Conservation (phyloP, 2,888 invertebrate species). For the Nasonia oneida region DNA sequence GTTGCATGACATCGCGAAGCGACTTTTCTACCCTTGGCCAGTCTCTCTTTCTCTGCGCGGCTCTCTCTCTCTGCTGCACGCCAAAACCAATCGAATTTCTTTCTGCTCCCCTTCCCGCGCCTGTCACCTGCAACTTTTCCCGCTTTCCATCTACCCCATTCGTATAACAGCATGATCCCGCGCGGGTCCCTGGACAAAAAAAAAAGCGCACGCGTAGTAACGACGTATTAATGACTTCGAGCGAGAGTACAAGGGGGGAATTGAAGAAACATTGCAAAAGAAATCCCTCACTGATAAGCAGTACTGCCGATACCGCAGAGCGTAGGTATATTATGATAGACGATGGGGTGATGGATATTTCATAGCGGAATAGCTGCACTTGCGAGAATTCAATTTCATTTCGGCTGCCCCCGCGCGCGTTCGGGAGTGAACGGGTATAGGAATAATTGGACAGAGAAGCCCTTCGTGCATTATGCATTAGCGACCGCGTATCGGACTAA, state of each 20-base stretch:
- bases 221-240: slow-evolving; percentile 53
- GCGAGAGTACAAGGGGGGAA: not conserved
- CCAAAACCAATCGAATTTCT: slow-evolving; percentile 52
- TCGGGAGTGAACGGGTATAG: not conserved
- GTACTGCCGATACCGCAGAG: not conserved
- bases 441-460: not conserved
- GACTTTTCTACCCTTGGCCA: slow-evolving; percentile 6
- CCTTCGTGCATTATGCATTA: slow-evolving; percentile 38
- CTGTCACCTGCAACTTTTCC: slow-evolving; percentile 40
- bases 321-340: slow-evolving; percentile 51
- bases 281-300: slow-evolving; percentile 22
- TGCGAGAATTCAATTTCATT: slow-evolving; percentile 51
- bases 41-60: not conserved
- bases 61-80: slow-evolving; percentile 13
- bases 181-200: slow-evolving; percentile 26
- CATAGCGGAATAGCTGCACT: slow-evolving; percentile 44
- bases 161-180: not conserved
- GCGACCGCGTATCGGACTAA: slow-evolving; percentile 7
- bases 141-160: not conserved
- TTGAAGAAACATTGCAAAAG: not conserved
- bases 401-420: not conserved
- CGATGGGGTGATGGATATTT: slow-evolving; percentile 55
- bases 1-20: slow-evolving; percentile 42
- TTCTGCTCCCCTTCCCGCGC: slow-evolving; percentile 7
- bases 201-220: slow-evolving; percentile 26